Evolutionary conservation across 2,888 invertebrate genomes (phyloP).

Genomic region (Adineta ricciae): DNA sequence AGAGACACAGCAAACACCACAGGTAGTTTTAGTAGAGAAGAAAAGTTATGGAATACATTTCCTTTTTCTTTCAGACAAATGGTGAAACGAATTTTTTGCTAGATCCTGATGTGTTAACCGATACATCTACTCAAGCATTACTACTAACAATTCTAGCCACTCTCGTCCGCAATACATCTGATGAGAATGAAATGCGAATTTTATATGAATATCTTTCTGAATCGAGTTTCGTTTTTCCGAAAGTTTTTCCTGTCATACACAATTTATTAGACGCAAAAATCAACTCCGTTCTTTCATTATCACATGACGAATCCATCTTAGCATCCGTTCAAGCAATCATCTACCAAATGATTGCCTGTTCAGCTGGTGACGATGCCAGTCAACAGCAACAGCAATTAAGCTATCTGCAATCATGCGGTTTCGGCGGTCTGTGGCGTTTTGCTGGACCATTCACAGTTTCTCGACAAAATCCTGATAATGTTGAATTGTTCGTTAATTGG

Average conservation of each 20-base stretch:
- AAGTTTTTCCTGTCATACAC: conserved; percentile 72
- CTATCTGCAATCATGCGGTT: conserved; percentile 74
- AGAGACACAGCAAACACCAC: neutral
- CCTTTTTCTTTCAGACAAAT: neutral
- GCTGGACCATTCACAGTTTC: conserved; percentile 90
- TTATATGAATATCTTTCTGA: conserved; percentile 92
- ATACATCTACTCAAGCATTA: conserved; percentile 82
- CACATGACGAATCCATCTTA: conserved; percentile 85
- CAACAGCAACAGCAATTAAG: conserved; percentile 80
- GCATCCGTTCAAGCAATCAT: conserved; percentile 90
- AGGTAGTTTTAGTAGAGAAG: too few relatives aligned
- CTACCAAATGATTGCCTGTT: conserved; percentile 84
- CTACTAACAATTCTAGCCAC: conserved; percentile 83
- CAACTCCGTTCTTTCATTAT: conserved; percentile 76
- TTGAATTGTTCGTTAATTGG: conserved; percentile 89
- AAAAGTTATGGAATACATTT: too few relatives aligned
- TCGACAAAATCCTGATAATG: conserved; percentile 61
- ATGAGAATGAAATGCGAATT: conserved; percentile 82
- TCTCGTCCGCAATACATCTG: conserved; percentile 86
- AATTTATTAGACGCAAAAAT: conserved; percentile 89
- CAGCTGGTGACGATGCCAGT: conserved; percentile 57
- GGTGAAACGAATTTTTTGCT: conserved; percentile 78
- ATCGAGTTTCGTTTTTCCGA: conserved; percentile 90
- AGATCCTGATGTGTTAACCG: conserved; percentile 81
- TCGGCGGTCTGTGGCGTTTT: conserved; percentile 94